Conservation (phyloP, 2,113 vertebrate genomes). For the Notiomystis cincta region DNA sequence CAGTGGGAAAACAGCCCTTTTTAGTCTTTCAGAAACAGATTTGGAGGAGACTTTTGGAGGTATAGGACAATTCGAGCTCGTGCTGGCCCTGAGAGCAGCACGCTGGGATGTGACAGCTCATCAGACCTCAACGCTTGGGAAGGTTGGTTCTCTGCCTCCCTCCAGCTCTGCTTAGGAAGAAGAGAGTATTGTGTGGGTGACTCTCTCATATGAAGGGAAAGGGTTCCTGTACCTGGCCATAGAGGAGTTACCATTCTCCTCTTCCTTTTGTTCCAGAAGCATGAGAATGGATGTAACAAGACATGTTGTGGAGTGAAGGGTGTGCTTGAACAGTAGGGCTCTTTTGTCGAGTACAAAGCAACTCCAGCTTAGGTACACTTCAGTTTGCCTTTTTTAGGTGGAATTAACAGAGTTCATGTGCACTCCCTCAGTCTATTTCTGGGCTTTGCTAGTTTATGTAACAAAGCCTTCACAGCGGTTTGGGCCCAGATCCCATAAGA, state of each 20-base stretch:
- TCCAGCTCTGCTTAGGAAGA: background rate
- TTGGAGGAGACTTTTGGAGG: background rate
- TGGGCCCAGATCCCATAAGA: background rate
- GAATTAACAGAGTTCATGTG: background rate
- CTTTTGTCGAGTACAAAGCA: background rate
- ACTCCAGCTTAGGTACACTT: background rate
- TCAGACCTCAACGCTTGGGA: background rate
- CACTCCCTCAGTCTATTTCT: background rate
- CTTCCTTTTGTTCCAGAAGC: background rate
- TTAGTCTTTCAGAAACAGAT: background rate
- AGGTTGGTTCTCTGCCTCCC: background rate
- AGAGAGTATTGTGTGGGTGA: background rate
- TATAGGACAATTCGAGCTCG: rapidly evolving
- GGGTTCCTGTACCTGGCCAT: background rate
- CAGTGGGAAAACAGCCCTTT: background rate
- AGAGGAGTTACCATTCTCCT: background rate
- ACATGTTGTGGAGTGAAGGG: background rate
- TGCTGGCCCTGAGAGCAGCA: background rate
- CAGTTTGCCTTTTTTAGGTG: background rate
- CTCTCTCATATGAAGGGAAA: background rate
- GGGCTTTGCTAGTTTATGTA: background rate
- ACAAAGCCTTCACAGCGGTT: background rate
- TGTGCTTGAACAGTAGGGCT: background rate
- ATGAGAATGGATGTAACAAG: background rate
- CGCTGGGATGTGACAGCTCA: rapidly evolving